Evolutionary conservation across 2,888 invertebrate species (phyloP).

Genomic region (Leucophenga maculata): DNA sequence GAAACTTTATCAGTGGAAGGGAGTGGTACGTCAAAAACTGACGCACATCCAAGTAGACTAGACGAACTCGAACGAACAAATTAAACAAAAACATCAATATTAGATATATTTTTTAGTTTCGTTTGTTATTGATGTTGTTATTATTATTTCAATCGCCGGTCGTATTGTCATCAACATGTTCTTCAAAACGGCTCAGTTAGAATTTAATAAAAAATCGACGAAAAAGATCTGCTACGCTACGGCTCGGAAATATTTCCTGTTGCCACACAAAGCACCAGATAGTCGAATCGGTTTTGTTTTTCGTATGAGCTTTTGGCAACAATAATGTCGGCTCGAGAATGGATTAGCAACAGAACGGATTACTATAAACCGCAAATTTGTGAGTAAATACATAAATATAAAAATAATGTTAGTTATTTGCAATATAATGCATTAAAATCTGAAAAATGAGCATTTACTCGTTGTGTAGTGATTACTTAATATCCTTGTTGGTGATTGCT

Average conservation of each 20-base stretch:
- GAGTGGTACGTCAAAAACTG: slow-evolving; percentile 73
- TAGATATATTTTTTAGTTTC: slow-evolving; percentile 49
- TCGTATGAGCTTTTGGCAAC: too few relatives aligned
- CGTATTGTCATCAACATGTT: background rate
- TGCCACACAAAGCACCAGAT: too few relatives aligned
- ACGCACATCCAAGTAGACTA: slow-evolving; percentile 70
- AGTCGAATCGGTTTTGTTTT: too few relatives aligned
- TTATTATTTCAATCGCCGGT: slow-evolving; percentile 14
- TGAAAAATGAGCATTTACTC: slow-evolving; percentile 16
- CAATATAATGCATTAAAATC: slow-evolving; percentile 1
- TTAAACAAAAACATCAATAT: slow-evolving; percentile 34
- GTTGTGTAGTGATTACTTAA: slow-evolving; percentile 50
- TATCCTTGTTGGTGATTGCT: slow-evolving; percentile 37
- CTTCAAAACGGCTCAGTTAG: too few relatives aligned
- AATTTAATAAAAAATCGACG: too few relatives aligned
- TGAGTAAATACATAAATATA: background rate
- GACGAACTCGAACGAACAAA: slow-evolving; percentile 9
- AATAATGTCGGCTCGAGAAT: too few relatives aligned
- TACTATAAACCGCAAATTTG: too few relatives aligned
- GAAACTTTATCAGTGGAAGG: slow-evolving; percentile 69
- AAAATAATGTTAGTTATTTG: background rate
- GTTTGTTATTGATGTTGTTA: slow-evolving; percentile 20
- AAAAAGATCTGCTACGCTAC: too few relatives aligned
- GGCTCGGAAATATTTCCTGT: too few relatives aligned
- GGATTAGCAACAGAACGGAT: background rate